Evolutionary conservation across 1,140 invertebrate species (phyloP).

Genomic region (Diorhabda carinulata): DNA sequence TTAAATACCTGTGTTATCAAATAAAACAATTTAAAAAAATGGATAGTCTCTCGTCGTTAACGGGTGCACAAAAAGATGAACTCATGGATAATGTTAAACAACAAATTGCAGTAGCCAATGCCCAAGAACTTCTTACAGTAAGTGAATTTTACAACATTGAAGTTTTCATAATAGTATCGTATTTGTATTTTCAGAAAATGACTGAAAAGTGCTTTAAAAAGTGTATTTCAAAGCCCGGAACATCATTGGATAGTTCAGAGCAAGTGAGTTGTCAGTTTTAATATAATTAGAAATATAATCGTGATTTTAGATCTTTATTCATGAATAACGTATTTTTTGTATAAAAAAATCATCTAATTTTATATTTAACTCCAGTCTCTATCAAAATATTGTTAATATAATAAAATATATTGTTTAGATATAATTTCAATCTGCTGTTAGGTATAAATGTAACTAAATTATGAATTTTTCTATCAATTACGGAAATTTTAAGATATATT

Average conservation of each 20-base stretch:
- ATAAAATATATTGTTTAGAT: no score
- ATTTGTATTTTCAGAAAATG: conserved; percentile 75
- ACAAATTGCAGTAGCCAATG: conserved; percentile 91
- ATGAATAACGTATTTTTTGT: no score
- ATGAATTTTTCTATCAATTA: no score
- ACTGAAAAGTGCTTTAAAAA: conserved; percentile 97
- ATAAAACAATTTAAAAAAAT: conserved; percentile 12
- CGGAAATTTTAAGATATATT: no score
- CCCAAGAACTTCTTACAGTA: conserved; percentile 88
- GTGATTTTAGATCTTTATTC: no score
- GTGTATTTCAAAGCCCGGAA: conserved; percentile 88
- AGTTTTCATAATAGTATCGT: conserved; percentile 25
- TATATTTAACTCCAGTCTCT: no score
- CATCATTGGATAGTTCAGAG: conserved; percentile 83
- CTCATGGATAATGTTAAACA: conserved; percentile 95
- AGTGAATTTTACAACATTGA: conserved; percentile 29
- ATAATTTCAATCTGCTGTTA: no score
- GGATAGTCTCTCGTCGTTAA: conserved; percentile 42
- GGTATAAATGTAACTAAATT: no score
- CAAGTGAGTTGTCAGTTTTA: conserved; percentile 57
- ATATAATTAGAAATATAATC: no score
- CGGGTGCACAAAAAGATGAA: conserved; percentile 77
- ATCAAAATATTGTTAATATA: no score
- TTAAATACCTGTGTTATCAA: no score
- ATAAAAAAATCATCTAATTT: no score